These are phyloP conservation scores for Kradibia gibbosae DNA, from an alignment of 1,140 invertebrate genomes.

Conservation along the genomic window DNA sequence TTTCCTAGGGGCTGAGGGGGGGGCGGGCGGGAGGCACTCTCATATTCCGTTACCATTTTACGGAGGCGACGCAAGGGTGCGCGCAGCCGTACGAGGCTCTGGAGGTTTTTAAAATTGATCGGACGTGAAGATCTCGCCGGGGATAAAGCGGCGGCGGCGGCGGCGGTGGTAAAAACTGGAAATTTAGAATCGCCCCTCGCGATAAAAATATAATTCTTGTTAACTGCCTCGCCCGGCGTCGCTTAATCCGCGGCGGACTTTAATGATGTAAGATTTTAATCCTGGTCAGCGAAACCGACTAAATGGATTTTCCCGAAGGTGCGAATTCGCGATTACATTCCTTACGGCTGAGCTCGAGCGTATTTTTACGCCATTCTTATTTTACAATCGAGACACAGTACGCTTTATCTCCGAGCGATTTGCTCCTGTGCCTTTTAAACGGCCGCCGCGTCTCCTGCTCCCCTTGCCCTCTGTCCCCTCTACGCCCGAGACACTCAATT, in stretches of 20 bases:
- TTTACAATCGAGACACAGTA: background rate
- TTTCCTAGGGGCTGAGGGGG: too few species aligned
- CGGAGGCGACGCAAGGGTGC: constrained; percentile 18
- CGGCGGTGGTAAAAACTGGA: background rate
- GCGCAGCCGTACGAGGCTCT: constrained; percentile 53
- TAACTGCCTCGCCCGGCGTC: background rate
- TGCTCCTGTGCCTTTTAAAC: too few species aligned
- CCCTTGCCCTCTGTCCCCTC: too few species aligned
- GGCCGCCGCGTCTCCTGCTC: too few species aligned
- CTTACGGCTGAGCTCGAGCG: background rate
- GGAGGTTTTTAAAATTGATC: constrained; percentile 62
- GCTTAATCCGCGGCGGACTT: background rate
- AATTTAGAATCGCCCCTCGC: constrained; percentile 32
- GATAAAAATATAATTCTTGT: constrained; percentile 32
- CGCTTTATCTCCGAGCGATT: background rate
- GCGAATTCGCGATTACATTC: background rate
- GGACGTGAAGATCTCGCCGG: constrained; percentile 45
- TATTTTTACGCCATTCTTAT: background rate
- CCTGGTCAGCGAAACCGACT: background rate
- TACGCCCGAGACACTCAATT: too few species aligned
- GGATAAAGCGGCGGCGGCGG: constrained; percentile 33
- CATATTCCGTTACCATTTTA: constrained; percentile 62
- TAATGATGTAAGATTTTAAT: background rate
- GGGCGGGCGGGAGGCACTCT: constrained; percentile 53
- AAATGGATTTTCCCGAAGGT: background rate